Conservation (phyloP, 2,113 vertebrate species). For the Pseudolaguvia tuberculata region DNA sequence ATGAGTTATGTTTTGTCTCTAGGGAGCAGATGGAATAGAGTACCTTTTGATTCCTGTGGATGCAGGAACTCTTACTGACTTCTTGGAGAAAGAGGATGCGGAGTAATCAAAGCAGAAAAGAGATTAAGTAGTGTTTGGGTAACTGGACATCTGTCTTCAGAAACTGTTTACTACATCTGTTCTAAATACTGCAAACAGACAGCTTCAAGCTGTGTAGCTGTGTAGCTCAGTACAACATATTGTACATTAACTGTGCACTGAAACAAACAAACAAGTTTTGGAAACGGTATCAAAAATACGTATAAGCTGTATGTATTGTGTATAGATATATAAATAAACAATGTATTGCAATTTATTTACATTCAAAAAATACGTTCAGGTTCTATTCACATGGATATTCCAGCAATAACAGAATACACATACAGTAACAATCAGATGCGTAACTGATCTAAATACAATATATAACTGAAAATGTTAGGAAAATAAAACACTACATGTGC, state of each 20-base stretch:
- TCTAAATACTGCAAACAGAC: background rate
- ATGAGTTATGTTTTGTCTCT: background rate
- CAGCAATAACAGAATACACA: background rate
- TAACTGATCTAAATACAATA: background rate
- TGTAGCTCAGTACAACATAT: background rate
- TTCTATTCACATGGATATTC: slow-evolving; percentile 13
- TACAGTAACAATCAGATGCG: background rate
- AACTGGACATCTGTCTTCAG: background rate
- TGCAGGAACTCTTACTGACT: slow-evolving; percentile 76
- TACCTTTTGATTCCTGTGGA: slow-evolving; percentile 88
- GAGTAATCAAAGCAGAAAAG: slow-evolving; percentile 57
- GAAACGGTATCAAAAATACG: background rate
- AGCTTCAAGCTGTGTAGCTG: background rate
- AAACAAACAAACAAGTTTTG: background rate
- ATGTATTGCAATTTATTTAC: slow-evolving; percentile 50
- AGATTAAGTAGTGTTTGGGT: background rate
- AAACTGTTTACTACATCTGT: background rate
- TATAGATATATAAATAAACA: slow-evolving; percentile 46
- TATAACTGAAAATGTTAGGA: no score
- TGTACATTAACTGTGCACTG: background rate
- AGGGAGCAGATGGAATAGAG: slow-evolving; percentile 92
- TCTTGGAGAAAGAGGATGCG: slow-evolving; percentile 82
- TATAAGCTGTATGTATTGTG: slow-evolving; percentile 30
- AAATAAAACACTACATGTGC: background rate
- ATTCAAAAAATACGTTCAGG: slow-evolving; percentile 54